phyloP scores from a whole-genome alignment of 2,888 invertebrate species.

The Drosophila algonquin region DNA sequence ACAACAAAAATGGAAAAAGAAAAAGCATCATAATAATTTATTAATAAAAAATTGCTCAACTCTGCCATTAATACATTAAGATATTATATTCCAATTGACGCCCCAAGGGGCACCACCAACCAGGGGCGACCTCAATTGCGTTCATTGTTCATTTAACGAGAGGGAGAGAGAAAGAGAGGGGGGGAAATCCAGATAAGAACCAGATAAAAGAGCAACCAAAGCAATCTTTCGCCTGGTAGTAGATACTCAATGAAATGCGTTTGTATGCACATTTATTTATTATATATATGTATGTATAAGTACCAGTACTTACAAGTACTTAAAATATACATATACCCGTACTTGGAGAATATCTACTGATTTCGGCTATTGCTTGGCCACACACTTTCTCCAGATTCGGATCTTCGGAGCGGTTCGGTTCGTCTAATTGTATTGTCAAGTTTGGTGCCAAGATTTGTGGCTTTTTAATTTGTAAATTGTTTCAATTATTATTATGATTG shows the following conservation, averaged over 20 bases:
- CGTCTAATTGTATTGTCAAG: slow-evolving; percentile 73
- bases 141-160: slow-evolving; percentile 73
- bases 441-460: slow-evolving; percentile 78
- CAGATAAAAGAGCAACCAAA: slow-evolving; percentile 52
- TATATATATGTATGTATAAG: neutral
- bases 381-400: slow-evolving; percentile 46
- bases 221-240: slow-evolving; percentile 19
- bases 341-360: slow-evolving; percentile 31
- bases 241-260: slow-evolving; percentile 8
- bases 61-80: slow-evolving; percentile 56
- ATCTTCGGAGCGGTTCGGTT: neutral
- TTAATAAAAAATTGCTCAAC: slow-evolving; percentile 48
- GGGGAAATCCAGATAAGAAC: slow-evolving; percentile 4
- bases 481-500: slow-evolving; percentile 78
- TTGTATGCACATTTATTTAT: slow-evolving; percentile 21
- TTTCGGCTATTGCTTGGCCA: slow-evolving; percentile 31
- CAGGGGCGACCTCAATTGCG: slow-evolving; percentile 66
- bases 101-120: slow-evolving; percentile 20
- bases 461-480: slow-evolving; percentile 81
- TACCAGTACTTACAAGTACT: slow-evolving; percentile 4
- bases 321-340: slow-evolving; percentile 3
- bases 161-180: slow-evolving; percentile 35
- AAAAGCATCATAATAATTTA: slow-evolving; percentile 51
- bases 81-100: slow-evolving; percentile 59
- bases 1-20: slow-evolving; percentile 4